Percentiles rank a stretch among this genome's conserved stretches.
Evolutionary conservation across 2,113 vertebrate genomes (phyloP).

Genomic region (Misgurnus mizolepis): DNA sequence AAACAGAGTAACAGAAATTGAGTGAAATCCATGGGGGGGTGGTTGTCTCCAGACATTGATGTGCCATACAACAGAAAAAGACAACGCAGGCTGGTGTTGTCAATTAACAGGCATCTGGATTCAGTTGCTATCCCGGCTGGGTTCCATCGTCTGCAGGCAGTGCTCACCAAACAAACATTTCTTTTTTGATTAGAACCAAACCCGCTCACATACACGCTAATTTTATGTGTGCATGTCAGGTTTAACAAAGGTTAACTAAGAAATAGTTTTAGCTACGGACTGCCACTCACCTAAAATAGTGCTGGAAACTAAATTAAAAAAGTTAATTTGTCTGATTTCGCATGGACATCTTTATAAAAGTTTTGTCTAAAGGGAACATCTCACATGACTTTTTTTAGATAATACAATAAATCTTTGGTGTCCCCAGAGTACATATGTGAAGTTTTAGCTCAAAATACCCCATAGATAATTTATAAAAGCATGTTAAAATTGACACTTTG

Average conservation of each 20-base stretch:
- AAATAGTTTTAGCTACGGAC: no score
- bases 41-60: neutral
- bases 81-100: slow-evolving; percentile 51
- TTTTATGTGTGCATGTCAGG: slow-evolving; percentile 60
- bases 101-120: slow-evolving; percentile 71
- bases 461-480: no score
- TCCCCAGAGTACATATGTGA: no score
- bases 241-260: slow-evolving; percentile 59
- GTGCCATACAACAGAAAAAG: slow-evolving; percentile 2
- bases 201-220: neutral
- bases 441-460: no score
- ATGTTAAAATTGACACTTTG: no score
- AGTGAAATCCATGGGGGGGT: neutral
- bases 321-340: no score
- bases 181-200: slow-evolving; percentile 67
- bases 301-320: no score
- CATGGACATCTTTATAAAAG: no score
- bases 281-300: no score
- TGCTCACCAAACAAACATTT: slow-evolving; percentile 66
- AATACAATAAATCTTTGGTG: no score
- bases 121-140: slow-evolving; percentile 60
- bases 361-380: no score
- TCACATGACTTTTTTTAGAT: no score
- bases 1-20: neutral
- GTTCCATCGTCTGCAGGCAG: slow-evolving; percentile 64